Evolutionary conservation across 1,140 invertebrate genomes (phyloP).

Genomic region (Maniola jurtina): DNA sequence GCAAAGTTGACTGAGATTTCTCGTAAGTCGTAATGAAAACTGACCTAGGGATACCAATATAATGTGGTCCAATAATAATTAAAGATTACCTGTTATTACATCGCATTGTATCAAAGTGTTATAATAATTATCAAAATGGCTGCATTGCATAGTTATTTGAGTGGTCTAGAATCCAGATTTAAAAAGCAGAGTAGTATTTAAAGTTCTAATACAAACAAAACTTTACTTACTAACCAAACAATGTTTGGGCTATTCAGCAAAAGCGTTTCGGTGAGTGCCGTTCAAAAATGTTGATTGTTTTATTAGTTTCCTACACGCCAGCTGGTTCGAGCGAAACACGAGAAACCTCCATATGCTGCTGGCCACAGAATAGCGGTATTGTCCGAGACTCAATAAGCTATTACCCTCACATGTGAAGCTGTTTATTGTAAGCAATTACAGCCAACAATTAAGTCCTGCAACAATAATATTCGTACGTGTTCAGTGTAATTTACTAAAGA

Average conservation of each 20-base stretch:
- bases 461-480: conserved; percentile 24
- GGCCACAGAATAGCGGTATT: conserved; percentile 42
- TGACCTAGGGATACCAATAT: no score
- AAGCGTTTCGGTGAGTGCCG: conserved; percentile 21
- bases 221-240: conserved; percentile 14
- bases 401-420: conserved; percentile 24
- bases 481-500: conserved; percentile 12
- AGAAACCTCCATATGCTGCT: conserved; percentile 43
- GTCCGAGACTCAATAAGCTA: conserved; percentile 35
- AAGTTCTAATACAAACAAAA: neutral
- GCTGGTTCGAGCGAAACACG: conserved; percentile 42
- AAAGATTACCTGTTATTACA: no score
- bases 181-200: no score
- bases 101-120: no score
- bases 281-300: conserved; percentile 38
- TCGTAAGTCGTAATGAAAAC: no score
- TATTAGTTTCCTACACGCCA: conserved; percentile 38
- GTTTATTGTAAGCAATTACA: conserved; percentile 30
- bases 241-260: conserved; percentile 21
- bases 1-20: no score
- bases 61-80: no score
- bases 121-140: no score
- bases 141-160: no score
- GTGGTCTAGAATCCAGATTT: no score
- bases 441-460: conserved; percentile 23